These are phyloP conservation scores for Pollenia angustigena DNA, from an alignment of 2,888 invertebrate genomes.

Conservation along the genomic window DNA sequence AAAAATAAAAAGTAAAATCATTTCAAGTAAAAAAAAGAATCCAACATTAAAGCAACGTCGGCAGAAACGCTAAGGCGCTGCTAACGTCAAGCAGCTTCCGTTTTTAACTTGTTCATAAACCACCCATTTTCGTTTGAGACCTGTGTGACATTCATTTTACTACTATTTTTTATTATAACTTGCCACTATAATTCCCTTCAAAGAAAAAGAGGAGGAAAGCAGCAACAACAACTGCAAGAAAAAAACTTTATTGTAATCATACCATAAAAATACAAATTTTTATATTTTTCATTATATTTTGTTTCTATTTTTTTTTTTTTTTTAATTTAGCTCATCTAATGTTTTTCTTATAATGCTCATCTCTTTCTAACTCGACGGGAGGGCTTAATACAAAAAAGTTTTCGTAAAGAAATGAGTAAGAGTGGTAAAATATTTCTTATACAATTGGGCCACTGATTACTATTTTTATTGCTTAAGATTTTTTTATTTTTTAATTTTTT, in stretches of 20 bases:
- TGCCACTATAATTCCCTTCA: conserved; percentile 61
- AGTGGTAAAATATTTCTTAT: conserved; percentile 42
- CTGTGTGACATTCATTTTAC: conserved; percentile 61
- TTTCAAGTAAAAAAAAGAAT: conserved; percentile 55
- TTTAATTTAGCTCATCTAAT: conserved; percentile 66
- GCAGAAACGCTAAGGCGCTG: conserved; percentile 40
- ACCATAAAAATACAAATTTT: conserved; percentile 75
- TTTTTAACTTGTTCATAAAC: conserved; percentile 39
- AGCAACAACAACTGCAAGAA: conserved; percentile 9
- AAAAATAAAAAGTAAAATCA: conserved; percentile 31
- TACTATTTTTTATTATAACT: conserved; percentile 57
- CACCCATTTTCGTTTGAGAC: conserved; percentile 51
- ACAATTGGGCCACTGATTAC: conserved; percentile 81
- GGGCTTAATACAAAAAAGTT: conserved; percentile 32
- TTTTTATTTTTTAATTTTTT: conserved; percentile 36
- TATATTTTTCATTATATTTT: conserved; percentile 68
- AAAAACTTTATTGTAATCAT: conserved; percentile 76
- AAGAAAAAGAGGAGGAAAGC: conserved; percentile 77
- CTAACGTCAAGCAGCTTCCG: conserved; percentile 30
- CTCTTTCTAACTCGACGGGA: conserved; percentile 83
- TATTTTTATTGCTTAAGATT: conserved; percentile 82
- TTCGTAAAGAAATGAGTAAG: conserved; percentile 31
- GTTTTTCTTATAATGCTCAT: conserved; percentile 78
- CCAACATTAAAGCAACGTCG: conserved; percentile 26
- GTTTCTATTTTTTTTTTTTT: conserved; percentile 44